phyloP scores from a whole-genome alignment of 1,140 invertebrate species.

The Neodiprion lecontei region DNA sequence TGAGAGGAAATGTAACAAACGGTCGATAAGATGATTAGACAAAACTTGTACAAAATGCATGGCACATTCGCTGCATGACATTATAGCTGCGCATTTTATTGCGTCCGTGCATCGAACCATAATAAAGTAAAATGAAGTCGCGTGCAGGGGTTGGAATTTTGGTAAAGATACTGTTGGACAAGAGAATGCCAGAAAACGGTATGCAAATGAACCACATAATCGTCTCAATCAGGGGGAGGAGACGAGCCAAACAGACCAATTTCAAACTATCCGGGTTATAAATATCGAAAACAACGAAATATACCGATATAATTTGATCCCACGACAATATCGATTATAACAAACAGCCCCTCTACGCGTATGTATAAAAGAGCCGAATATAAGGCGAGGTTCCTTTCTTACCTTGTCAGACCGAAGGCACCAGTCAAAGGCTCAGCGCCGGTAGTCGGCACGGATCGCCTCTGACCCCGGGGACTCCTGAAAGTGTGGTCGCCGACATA shows the following conservation, averaged over 20 bases:
- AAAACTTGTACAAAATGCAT: too few relatives aligned
- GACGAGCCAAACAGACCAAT: neutral
- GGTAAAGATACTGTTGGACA: neutral
- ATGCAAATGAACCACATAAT: neutral
- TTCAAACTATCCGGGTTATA: neutral
- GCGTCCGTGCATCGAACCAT: neutral
- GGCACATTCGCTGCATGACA: too few relatives aligned
- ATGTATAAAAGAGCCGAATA: neutral
- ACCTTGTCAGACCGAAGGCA: slow-evolving; percentile 49
- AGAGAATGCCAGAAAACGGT: neutral
- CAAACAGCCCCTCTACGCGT: slow-evolving; percentile 7
- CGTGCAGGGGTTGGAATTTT: neutral
- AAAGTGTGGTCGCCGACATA: slow-evolving; percentile 45
- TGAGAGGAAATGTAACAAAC: too few relatives aligned
- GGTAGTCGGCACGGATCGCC: slow-evolving; percentile 47
- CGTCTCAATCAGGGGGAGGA: neutral
- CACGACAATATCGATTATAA: slow-evolving; percentile 32
- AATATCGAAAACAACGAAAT: neutral
- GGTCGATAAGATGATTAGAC: too few relatives aligned
- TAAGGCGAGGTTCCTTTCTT: slow-evolving; percentile 2
- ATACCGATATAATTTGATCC: neutral
- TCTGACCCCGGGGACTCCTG: slow-evolving; percentile 43
- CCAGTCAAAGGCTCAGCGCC: slow-evolving; percentile 49
- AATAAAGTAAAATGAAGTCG: neutral
- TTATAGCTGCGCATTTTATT: neutral